Conservation (phyloP, 2,888 invertebrate species). For the Thalpophila matura region DNA sequence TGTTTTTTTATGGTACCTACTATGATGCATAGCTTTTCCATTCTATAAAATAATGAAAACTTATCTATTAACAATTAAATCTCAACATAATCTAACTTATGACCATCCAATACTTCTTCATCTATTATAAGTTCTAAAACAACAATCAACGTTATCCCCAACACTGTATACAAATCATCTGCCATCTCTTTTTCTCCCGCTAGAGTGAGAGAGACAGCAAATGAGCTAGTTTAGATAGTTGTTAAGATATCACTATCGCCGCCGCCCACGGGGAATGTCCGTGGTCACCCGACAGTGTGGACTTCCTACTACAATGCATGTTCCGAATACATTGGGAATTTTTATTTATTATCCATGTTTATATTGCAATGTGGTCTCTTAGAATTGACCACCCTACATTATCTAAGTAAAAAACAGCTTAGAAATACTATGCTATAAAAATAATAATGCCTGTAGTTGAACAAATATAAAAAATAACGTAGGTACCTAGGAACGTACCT, state of each 20-base stretch:
- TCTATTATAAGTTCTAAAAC: constrained; percentile 26
- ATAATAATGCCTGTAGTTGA: too few relatives aligned
- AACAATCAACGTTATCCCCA: constrained; percentile 49
- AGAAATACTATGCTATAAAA: neutral
- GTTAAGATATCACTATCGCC: constrained; percentile 72
- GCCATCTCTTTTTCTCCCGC: constrained; percentile 26
- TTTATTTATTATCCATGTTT: constrained; percentile 51
- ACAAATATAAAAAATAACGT: too few relatives aligned
- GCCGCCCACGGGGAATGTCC: constrained; percentile 75
- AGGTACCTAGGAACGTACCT: too few relatives aligned
- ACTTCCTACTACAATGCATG: constrained; percentile 70
- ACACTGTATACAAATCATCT: constrained; percentile 49
- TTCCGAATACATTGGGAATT: constrained; percentile 44
- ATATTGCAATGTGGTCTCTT: constrained; percentile 36
- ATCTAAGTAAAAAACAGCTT: neutral
- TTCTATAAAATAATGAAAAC: neutral
- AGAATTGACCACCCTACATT: neutral
- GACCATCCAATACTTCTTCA: neutral
- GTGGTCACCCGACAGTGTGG: constrained; percentile 56
- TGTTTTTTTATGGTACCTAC: too few relatives aligned
- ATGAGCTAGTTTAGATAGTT: constrained; percentile 69
- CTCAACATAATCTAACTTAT: neutral
- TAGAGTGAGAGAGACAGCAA: constrained; percentile 47
- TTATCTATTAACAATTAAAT: neutral
- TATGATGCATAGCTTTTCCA: neutral